Evolutionary conservation across 1,140 invertebrate genomes (phyloP), one percentile per base, ranked within the genome.

Genomic region (Oncopeltus fasciatus): DNA sequence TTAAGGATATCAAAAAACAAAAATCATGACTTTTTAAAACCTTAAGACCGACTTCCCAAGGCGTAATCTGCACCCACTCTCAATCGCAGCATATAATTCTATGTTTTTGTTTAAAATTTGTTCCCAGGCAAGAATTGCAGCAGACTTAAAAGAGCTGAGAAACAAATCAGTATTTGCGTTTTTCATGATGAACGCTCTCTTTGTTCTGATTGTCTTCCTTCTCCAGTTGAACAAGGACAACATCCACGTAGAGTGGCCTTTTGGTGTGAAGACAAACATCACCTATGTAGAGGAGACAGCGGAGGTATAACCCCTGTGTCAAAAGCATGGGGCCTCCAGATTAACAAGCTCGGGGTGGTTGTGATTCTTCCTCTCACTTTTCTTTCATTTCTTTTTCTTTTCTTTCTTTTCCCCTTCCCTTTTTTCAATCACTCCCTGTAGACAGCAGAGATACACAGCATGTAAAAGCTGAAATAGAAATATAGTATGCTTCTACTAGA

Each of bases 171-270:
- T 95, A 64, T 96, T 97, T 76, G 91, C 91, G 69, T 98, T 97
- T 85, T 90, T 97, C 80, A 97, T 99, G 92, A 88, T 96, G 80
- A 99, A 99, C 83, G 90, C 94, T 75, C 85, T 98, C 71, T 98
- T 98, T 83, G 92, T 98, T 73, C 85, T 98, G 77, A 91, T 97
- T 76, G 92, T 98, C 71, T 93, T 98, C 79, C 87, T 97, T 76
- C 87, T 98, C 70, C 95, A 98, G 86, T 82, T 95, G 76, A 94
- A 95, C 80, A 96, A 95, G 84, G 90, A 95, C 79, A 87, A 90
- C 77, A 81, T 95, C 70, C 91, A 95, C 79, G 84, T 95, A 76
- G 81, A 92, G 76, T 95, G 91, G 92, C 92, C 89, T 70, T 83
- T 92, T 70, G 92, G 89, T 74, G 88, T 88, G 74, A 93, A 90